Base-by-base conservation (phyloP, 92 coral and sea anemone genomes). In the Actinernus sp. region DNA sequence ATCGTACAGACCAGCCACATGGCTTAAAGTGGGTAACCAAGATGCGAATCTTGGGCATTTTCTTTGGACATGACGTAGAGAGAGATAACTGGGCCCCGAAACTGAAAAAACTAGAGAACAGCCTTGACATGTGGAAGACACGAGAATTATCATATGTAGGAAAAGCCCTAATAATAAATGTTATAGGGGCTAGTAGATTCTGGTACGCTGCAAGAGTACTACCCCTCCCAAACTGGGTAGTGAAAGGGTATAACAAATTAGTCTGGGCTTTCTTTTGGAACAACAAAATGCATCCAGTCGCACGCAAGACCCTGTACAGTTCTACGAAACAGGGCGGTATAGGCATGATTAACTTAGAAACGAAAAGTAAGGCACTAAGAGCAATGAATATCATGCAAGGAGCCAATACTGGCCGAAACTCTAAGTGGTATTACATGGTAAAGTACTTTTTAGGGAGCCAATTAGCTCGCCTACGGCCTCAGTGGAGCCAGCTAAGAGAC, bases 1-100 rank as follows among this genome's bases (percentile, higher is more conserved):
- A 57, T 2, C 16, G 8, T 8, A 25, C 63, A 8, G 20, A 3
- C 24, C 23, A 31, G 22, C 32, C 25, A 25, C 28, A 34, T 26
- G 51, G 74, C 0, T 27, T 67, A 1, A 58, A 71, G 54, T 71
- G 68, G 79, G 68, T 58, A 1, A 26, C 22, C 0, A 71, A 71
- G 24, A 59, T 59, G 59, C 47, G 31, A 9, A 26, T 59, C 9
- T 28, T 59, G 0, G 79, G 79, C 0, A 66, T 59, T 0, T 59
- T 38, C 41, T 70, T 68, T 38, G 45, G 51, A 0, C 48, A 68
- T 26, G n/a, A 23, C n/a, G 76, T 69, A 3, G 44, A 41, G 0
- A 20, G 19, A 7, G 79, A 71, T 7, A 56, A 71, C 4, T 59
- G 79, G 69, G 39, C 30, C 0, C 1, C 52, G 33, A 71, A 71